Evolutionary conservation across 2,888 invertebrate genomes (phyloP), one percentile per base, ranked within the genome.

Genomic region (Furcula furcula): DNA sequence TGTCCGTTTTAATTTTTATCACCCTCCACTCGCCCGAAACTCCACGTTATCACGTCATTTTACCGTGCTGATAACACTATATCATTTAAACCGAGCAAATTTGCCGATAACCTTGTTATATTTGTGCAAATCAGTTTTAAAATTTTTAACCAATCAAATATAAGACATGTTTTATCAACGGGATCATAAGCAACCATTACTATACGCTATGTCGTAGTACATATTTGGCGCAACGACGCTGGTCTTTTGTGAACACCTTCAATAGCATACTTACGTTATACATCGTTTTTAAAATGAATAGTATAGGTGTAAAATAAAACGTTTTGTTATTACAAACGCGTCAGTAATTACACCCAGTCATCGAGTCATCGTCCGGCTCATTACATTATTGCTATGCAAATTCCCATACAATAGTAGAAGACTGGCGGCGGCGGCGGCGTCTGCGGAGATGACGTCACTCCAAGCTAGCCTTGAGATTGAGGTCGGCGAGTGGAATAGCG

Each of bases 401-500:
- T 76, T 80, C 75, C 62, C 69, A 79, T 76, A 82, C 76, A 84
- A 81, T 80, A 71, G 76, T 55, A 70, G 71, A 76, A 68, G 57
- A 58, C 50, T 42, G 47, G 42, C 49, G 55, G 52, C 61, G 59
- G 46, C 56, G 48, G 43, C 59, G 67, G 67, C 65, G 71, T 61
- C 65, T 69, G 65, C 57, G 67, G 55, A 67, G 65, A 48, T 85
- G 85, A 86, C 85, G 86, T 87, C 85, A 86, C 67, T 72, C 65
- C 65, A 67, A 66, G 69, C 74, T 73, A 83, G 82, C 85, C 84
- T 83, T 82, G 81, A 69, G 71, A 83, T 81, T 76, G 85, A 85
- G 85, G 81, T 85, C 81, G 78, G 67, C 74, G 74, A 68, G 75
- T 72, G 74, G 74, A 80, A 76, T 71, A 71, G 67, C 73, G 75